Percentiles rank a stretch among this genome's conserved stretches.
phyloP scores from a whole-genome alignment of 2,113 vertebrate genomes.

The Hippocampus comes region DNA sequence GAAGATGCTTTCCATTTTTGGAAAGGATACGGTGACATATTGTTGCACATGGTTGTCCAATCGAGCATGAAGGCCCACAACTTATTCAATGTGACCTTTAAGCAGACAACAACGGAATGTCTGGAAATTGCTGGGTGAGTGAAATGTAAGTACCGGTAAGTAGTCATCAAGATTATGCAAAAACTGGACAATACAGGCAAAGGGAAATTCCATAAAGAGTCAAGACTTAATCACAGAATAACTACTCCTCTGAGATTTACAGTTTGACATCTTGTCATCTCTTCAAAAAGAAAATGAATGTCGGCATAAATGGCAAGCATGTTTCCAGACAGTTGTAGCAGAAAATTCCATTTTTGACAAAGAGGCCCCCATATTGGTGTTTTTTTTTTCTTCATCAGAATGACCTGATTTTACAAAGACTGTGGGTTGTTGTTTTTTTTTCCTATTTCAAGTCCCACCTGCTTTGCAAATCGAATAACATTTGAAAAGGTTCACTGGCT shows the following conservation, averaged over 20 bases:
- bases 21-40: neutral
- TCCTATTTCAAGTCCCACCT: neutral
- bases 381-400: constrained; percentile 2
- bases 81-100: neutral
- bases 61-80: neutral
- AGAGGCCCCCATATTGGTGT: neutral
- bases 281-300: constrained; percentile 11
- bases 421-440: neutral
- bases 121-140: neutral
- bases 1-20: neutral
- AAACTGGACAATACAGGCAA: constrained; percentile 4
- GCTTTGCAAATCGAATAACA: neutral
- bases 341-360: constrained; percentile 17
- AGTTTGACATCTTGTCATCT: neutral
- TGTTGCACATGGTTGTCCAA: neutral
- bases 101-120: neutral
- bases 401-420: constrained; percentile 4
- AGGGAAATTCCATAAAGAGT: constrained; percentile 6
- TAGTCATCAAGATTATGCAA: neutral
- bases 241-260: constrained; percentile 6
- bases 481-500: neutral
- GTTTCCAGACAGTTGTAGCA: constrained; percentile 9
- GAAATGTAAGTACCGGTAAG: neutral
- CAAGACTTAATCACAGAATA: constrained; percentile 12
- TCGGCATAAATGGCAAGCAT: constrained; percentile 11